These are phyloP conservation scores for Betta splendens DNA, from an alignment of 2,797 vertebrate species.

Conservation along the genomic window DNA sequence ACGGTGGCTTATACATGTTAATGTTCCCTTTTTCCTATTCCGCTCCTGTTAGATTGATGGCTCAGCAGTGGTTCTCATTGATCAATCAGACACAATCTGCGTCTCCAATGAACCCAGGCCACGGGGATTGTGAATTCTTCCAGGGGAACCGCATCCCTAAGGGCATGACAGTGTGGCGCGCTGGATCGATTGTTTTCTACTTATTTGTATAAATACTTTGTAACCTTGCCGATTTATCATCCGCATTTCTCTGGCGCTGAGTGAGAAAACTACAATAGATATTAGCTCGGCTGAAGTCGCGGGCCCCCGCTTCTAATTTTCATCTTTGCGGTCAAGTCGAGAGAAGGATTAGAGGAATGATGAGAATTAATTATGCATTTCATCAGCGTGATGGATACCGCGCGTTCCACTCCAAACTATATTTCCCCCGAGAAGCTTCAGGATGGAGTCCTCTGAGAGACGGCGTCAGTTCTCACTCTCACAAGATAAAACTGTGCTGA, in stretches of 20 bases:
- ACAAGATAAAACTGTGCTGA: slow-evolving; percentile 52
- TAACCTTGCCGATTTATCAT: slow-evolving; percentile 79
- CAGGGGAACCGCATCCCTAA: slow-evolving; percentile 66
- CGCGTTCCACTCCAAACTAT: slow-evolving; percentile 67
- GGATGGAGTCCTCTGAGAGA: slow-evolving; percentile 55
- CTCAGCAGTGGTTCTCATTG: slow-evolving; percentile 80
- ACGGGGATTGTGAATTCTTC: slow-evolving; percentile 78
- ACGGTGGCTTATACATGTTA: slow-evolving; percentile 79
- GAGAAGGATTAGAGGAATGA: slow-evolving; percentile 67
- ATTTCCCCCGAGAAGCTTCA: slow-evolving; percentile 70
- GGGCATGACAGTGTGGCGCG: slow-evolving; percentile 70
- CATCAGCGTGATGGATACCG: slow-evolving; percentile 72
- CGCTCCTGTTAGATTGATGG: slow-evolving; percentile 79
- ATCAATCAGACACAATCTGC: slow-evolving; percentile 85
- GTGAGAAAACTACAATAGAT: slow-evolving; percentile 54
- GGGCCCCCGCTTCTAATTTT: slow-evolving; percentile 44
- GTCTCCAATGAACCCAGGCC: slow-evolving; percentile 78
- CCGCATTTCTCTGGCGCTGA: slow-evolving; percentile 36
- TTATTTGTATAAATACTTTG: slow-evolving; percentile 83
- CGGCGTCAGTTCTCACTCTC: slow-evolving; percentile 53
- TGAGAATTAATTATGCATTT: slow-evolving; percentile 81
- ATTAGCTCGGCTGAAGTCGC: slow-evolving; percentile 15
- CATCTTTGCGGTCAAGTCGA: slow-evolving; percentile 58
- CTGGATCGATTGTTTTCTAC: slow-evolving; percentile 76
- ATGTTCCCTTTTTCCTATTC: slow-evolving; percentile 76